A percentile compares a stretch with the other conserved stretches of the same genome.
Conservation (phyloP, 2,888 invertebrate species). For the Hyppa rectilinea region DNA sequence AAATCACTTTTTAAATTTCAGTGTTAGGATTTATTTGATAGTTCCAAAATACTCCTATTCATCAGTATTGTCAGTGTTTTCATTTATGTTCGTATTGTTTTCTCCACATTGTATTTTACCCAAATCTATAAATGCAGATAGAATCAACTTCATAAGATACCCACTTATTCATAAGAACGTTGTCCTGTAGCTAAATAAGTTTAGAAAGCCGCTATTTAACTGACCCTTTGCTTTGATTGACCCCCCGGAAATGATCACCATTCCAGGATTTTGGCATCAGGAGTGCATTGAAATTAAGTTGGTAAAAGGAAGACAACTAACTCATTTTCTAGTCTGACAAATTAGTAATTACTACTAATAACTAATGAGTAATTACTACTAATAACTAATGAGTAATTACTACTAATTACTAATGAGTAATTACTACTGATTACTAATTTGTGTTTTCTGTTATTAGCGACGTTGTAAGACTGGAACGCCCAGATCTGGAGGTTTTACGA, state of each 20-base stretch:
- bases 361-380: too few relatives aligned
- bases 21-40: too few relatives aligned
- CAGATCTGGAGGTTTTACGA: conserved; percentile 95
- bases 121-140: background rate
- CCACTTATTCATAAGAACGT: background rate
- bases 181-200: background rate
- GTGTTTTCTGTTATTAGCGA: conserved; percentile 87
- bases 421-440: too few relatives aligned
- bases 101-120: too few relatives aligned
- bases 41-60: too few relatives aligned
- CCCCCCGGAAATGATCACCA: background rate
- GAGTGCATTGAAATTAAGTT: background rate
- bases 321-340: background rate
- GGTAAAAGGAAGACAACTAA: background rate
- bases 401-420: too few relatives aligned
- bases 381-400: too few relatives aligned
- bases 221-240: too few relatives aligned
- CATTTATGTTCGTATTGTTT: too few relatives aligned
- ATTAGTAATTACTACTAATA: too few relatives aligned
- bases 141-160: background rate
- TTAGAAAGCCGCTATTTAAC: background rate
- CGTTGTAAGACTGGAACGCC: conserved; percentile 97
- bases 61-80: too few relatives aligned
- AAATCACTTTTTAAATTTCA: too few relatives aligned
- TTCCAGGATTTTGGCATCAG: background rate